Evolutionary conservation across 92 coral and sea anemone species (phyloP), one percentile per base, ranked within the genome.

Genomic region (Epizoanthus scotinus): DNA sequence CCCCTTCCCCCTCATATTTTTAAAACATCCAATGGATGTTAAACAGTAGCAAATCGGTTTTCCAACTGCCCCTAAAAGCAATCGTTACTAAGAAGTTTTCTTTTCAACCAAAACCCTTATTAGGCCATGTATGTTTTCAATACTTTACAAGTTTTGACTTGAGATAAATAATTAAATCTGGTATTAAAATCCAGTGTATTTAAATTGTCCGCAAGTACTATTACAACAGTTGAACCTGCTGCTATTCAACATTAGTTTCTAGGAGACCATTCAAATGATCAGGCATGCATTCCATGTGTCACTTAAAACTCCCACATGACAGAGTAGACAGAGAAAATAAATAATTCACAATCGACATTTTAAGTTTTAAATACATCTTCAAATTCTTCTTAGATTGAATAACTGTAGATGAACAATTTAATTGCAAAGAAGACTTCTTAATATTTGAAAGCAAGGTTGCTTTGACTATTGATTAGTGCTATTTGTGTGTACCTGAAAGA

Each of bases 181-280:
- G 19, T 26, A 13, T 27, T 62, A 62, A 2, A 62, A 22, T 17
- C 29, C 36, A 57, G 13, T 25, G 27, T 22, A 52, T 73, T 5
- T 4, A 17, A 38, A 18, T 21, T 69, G 8, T 24, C 27, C 3
- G 31, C 24, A 55, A 49, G n/a, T n/a, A 50, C 24, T 34, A 3
- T 2, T 27, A 13, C 2, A 8, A 73, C 61, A 3, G 19, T 27
- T 13, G 10, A 21, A 73, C 61, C 25, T 73, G 21, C 79, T n/a
- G 7, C 8, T 19, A 40, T 36, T 38, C 61, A 13, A 53, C 38
- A 44, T 52, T 40, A 44, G 63, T 53, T n/a, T 52, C 61, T 70
- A 47, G 10, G 56, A 47, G 77, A 54, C 61, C 34, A 42, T 18
- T 70, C 17, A 19, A 70, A 21, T 29, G 77, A 70, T 8, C 61